Percentiles rank a stretch among this genome's conserved stretches.
Conservation (phyloP, 2,113 vertebrate genomes). For the Rhinopomastus cyanomelas region DNA sequence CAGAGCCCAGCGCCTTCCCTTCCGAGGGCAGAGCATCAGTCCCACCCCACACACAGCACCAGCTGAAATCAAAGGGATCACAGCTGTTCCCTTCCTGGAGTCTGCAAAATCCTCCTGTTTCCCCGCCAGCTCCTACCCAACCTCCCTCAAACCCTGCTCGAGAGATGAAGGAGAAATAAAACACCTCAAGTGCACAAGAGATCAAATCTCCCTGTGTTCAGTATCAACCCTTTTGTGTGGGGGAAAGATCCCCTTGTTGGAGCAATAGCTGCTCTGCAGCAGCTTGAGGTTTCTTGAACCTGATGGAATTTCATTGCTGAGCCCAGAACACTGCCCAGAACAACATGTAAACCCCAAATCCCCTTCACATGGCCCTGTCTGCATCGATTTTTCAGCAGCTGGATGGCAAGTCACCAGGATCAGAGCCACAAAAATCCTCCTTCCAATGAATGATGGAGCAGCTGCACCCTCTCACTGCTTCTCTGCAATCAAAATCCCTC, state of each 20-base stretch:
- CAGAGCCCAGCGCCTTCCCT: too few species aligned
- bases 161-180: neutral
- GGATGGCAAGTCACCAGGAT: accelerated
- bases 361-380: neutral
- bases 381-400: neutral
- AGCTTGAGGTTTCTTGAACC: neutral
- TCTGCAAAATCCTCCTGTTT: too few species aligned
- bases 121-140: neutral
- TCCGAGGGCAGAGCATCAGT: too few species aligned
- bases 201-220: neutral
- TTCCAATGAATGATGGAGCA: neutral
- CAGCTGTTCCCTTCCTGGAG: too few species aligned
- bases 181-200: neutral
- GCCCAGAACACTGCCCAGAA: neutral
- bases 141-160: neutral
- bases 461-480: accelerated
- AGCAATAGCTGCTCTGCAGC: neutral
- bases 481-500: neutral
- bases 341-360: neutral
- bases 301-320: neutral
- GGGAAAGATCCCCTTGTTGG: neutral
- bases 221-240: neutral
- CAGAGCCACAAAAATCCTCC: neutral
- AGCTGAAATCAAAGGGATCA: too few species aligned
- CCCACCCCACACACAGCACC: too few species aligned